Conservation (phyloP, 2,888 invertebrate genomes). For the Ennomos fuscantarius region DNA sequence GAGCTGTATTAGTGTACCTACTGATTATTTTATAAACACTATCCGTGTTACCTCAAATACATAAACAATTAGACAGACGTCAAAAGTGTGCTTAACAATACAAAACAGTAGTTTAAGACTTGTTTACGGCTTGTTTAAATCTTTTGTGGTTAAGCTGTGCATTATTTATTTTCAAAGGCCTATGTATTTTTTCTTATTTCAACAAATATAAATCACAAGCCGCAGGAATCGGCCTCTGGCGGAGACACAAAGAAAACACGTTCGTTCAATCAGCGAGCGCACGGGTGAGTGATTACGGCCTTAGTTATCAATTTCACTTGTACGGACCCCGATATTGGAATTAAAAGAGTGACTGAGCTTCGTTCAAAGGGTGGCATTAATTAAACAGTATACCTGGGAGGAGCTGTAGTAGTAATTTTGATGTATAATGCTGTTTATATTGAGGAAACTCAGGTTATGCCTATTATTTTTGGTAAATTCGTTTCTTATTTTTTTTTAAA, state of each 20-base stretch:
- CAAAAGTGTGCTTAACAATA: no score
- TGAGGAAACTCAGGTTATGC: no score
- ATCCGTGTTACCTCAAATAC: neutral
- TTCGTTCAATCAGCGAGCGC: constrained; percentile 22
- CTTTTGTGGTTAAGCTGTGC: no score
- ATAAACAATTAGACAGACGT: no score
- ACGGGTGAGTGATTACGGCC: constrained; percentile 16
- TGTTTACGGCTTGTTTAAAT: no score
- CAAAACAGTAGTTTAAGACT: no score
- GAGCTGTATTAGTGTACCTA: no score
- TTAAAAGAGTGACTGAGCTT: neutral
- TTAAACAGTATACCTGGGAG: neutral
- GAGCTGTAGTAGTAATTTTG: no score
- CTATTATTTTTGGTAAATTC: no score
- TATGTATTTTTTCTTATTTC: neutral
- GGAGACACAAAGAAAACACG: constrained; percentile 25
- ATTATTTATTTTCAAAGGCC: no score
- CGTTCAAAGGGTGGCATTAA: neutral
- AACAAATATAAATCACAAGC: constrained; percentile 14
- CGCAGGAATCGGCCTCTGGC: constrained; percentile 7
- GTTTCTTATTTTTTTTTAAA: no score
- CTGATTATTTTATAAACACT: neutral
- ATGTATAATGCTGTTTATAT: no score
- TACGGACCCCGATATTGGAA: neutral
- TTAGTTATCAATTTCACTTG: constrained; percentile 20